Percentiles rank a stretch among this genome's conserved stretches.
These are phyloP conservation scores for Drosophila sproati DNA, from an alignment of 1,140 invertebrate genomes.

Conservation along the genomic window DNA sequence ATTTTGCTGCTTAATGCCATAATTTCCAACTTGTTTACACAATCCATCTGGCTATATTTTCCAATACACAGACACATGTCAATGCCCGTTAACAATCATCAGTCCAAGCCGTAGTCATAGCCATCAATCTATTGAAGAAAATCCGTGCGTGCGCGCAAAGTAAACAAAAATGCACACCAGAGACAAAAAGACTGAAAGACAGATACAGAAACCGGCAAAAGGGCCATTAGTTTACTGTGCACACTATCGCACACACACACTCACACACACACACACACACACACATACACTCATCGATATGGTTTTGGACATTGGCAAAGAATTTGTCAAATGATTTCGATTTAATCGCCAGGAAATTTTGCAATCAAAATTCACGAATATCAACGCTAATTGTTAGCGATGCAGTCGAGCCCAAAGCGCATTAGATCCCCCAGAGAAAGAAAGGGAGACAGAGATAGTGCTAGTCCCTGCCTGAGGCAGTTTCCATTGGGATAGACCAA, in stretches of 20 bases:
- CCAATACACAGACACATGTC: constrained; percentile 34
- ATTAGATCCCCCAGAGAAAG: constrained; percentile 43
- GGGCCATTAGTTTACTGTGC: constrained; percentile 28
- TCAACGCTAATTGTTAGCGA: constrained; percentile 75
- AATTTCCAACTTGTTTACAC: constrained; percentile 82
- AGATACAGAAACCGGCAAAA: constrained; percentile 12
- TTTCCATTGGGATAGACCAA: constrained; percentile 55
- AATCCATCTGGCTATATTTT: constrained; percentile 84
- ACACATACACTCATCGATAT: not conserved
- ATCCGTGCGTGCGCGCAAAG: constrained; percentile 74
- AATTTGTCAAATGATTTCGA: constrained; percentile 74
- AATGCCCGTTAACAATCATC: constrained; percentile 66
- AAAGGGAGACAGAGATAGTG: constrained; percentile 12
- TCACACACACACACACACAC: constrained; percentile 20
- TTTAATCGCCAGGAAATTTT: constrained; percentile 81
- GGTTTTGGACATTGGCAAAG: constrained; percentile 13
- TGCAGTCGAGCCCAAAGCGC: constrained; percentile 44
- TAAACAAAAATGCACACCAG: constrained; percentile 57
- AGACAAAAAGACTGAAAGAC: constrained; percentile 3
- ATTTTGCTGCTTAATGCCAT: constrained; percentile 70
- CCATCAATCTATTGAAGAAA: constrained; percentile 74
- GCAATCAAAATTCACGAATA: constrained; percentile 74
- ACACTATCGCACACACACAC: constrained; percentile 17
- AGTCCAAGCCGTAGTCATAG: constrained; percentile 47
- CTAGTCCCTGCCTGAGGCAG: not conserved